Evolutionary conservation across 1,140 invertebrate genomes (phyloP), one percentile per base, ranked within the genome.

Genomic region (Venustaconcha ellipsiformis): DNA sequence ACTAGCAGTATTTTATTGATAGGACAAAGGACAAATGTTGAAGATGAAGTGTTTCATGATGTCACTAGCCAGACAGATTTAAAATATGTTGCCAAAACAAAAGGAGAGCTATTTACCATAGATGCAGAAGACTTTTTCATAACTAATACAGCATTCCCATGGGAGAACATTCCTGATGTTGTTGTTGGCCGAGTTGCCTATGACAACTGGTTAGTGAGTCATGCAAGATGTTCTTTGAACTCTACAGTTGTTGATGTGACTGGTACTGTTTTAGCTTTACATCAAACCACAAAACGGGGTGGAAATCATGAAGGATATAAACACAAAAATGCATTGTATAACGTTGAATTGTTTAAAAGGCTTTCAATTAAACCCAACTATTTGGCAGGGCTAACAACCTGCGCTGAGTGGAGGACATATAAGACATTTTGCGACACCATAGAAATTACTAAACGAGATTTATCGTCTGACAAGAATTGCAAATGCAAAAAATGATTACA

Each of bases 61-160:
- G 69, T 59, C 2, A 20, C 17, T 17, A 67, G 69, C 8, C 76
- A 69, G 57, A 26, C n/a, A 13, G 56, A 14, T 26, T 23, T 80
- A 20, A 60, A 69, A 65, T 59, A 20, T 20, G 66, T 75, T 63
- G 70, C 72, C 5, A 72, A 74, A 57, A 23, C 58, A 26, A 55
- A 71, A 13, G 80, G 77, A 13, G 57, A 65, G 20, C 59, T 76
- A 1, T 81, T 81, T 63, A 30, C 58, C 6, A 57, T 70, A 4
- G 75, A 80, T 66, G 81, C 81, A 5, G 78, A 82, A 48, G 81
- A 82, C 62, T 80, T 65, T 62, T 82, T 82, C 66, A 73, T 82
- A 20, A 79, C 78, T 2, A 70, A 72, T 57, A n/a, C 58, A 23
- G 70, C 62, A 58, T 82, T 78, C 74, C 81, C 81, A 4, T 82